These are phyloP conservation scores for Sturnus vulgaris DNA, from an alignment of 2,113 vertebrate genomes.

Conservation along the genomic window DNA sequence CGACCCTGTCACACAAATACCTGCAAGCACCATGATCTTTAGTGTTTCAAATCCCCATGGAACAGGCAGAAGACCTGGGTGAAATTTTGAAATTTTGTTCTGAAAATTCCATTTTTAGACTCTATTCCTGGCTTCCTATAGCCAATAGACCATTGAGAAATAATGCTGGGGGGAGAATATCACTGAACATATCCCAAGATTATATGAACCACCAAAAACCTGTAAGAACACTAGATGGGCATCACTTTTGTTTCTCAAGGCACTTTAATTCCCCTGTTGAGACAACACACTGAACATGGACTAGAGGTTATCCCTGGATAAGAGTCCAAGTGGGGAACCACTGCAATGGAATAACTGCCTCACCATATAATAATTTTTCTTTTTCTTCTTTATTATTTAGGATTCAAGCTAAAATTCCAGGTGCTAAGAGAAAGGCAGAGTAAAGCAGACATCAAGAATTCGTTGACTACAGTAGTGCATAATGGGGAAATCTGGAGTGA, in stretches of 20 bases:
- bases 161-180: neutral
- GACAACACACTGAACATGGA: fast-evolving
- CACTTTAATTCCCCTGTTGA: neutral
- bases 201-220: neutral
- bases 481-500: slow-evolving; percentile 67
- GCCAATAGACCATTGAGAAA: neutral
- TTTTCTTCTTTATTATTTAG: slow-evolving; percentile 66
- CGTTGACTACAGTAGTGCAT: slow-evolving; percentile 40
- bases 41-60: neutral
- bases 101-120: neutral
- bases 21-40: neutral
- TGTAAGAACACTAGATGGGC: neutral
- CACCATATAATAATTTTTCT: neutral
- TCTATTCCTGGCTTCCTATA: neutral
- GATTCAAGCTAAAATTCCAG: slow-evolving; percentile 98
- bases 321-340: neutral
- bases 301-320: neutral
- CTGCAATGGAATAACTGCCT: neutral
- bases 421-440: slow-evolving; percentile 94
- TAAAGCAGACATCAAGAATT: slow-evolving; percentile 68
- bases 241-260: neutral
- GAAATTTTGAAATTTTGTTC: neutral
- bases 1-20: neutral
- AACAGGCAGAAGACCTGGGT: neutral
- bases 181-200: neutral